Percentiles rank a stretch among this genome's conserved stretches.
Conservation (phyloP, 2,888 invertebrate species). For the Augiades crinisus region DNA sequence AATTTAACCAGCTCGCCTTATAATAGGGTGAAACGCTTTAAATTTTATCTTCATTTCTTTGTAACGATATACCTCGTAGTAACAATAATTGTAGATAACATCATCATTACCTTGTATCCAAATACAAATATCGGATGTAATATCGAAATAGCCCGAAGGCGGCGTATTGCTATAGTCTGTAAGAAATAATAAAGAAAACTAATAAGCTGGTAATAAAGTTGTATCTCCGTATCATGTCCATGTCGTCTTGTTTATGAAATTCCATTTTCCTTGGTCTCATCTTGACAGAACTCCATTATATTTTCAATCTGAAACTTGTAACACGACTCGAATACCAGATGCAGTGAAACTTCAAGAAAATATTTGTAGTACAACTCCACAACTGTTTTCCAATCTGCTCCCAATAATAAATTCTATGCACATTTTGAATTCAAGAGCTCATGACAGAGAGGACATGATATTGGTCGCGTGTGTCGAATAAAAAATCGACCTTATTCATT, state of each 20-base stretch:
- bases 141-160: too few species aligned
- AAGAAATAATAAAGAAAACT: too few species aligned
- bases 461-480: not conserved
- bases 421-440: slow-evolving; percentile 36
- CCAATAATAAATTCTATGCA: slow-evolving; percentile 34
- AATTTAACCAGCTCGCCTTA: too few species aligned
- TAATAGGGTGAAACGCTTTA: too few species aligned
- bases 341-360: slow-evolving; percentile 19
- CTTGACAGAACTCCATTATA: slow-evolving; percentile 20
- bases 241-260: not conserved
- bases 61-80: too few species aligned
- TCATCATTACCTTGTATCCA: too few species aligned
- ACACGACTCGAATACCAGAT: slow-evolving; percentile 17
- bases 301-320: slow-evolving; percentile 22
- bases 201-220: too few species aligned
- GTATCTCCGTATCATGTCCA: not conserved
- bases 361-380: slow-evolving; percentile 23
- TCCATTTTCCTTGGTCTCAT: not conserved
- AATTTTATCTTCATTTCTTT: too few species aligned
- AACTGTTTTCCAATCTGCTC: slow-evolving; percentile 38
- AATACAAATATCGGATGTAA: too few species aligned
- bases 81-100: too few species aligned
- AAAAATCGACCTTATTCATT: slow-evolving; percentile 1
- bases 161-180: too few species aligned
- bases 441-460: slow-evolving; percentile 26